A percentile compares a stretch with the other conserved stretches of the same genome.
These are phyloP conservation scores for Trematomus loennbergii DNA, from an alignment of 2,113 vertebrate species.

Conservation along the genomic window DNA sequence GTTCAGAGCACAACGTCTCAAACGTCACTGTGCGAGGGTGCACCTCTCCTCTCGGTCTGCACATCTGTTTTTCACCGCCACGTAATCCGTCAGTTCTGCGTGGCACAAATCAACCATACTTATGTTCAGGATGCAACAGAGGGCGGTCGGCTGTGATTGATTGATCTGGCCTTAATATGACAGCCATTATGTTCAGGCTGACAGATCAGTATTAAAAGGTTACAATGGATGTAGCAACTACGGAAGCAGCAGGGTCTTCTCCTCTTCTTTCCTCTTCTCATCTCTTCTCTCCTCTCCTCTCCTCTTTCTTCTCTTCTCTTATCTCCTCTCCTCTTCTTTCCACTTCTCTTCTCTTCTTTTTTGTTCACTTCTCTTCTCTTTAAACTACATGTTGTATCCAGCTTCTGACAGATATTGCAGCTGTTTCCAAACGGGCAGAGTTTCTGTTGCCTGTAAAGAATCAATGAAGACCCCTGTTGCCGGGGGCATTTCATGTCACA, in stretches of 20 bases:
- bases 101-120: slow-evolving; percentile 38
- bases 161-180: slow-evolving; percentile 58
- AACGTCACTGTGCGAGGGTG: not conserved
- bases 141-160: slow-evolving; percentile 50
- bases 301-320: not conserved
- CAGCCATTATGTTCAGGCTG: slow-evolving; percentile 59
- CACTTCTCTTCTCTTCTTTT: not conserved
- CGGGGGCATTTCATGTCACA: not conserved
- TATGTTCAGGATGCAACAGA: slow-evolving; percentile 39
- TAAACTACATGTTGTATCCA: not conserved
- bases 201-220: slow-evolving; percentile 47
- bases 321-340: not conserved
- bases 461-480: not conserved
- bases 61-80: slow-evolving; percentile 39
- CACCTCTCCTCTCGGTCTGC: slow-evolving; percentile 14
- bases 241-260: slow-evolving; percentile 11
- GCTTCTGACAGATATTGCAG: not conserved
- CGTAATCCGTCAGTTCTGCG: slow-evolving; percentile 53
- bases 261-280: not conserved
- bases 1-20: slow-evolving; percentile 38
- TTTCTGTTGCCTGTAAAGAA: not conserved
- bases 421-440: not conserved
- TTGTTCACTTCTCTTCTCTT: not conserved
- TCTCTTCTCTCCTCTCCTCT: not conserved
- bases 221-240: slow-evolving; percentile 14